These are phyloP conservation scores for Panurus biarmicus DNA, from an alignment of 2,113 vertebrate species.

Conservation along the genomic window DNA sequence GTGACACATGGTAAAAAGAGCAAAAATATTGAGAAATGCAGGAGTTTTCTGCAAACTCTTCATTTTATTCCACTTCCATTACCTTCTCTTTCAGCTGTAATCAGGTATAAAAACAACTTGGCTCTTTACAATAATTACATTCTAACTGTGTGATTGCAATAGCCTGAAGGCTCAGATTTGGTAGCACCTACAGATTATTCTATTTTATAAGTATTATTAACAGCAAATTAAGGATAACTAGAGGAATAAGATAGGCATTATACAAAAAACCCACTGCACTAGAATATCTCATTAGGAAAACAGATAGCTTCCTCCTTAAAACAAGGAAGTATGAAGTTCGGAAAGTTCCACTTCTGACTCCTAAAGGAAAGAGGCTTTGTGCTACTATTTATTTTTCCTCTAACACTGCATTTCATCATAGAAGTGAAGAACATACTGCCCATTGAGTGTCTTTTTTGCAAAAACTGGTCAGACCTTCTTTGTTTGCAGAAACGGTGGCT, in stretches of 20 bases:
- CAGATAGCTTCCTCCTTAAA: background rate
- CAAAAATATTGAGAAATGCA: background rate
- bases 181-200: constrained; percentile 28
- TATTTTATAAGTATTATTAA: constrained; percentile 44
- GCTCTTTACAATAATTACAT: constrained; percentile 30
- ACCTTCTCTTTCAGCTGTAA: background rate
- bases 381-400: background rate
- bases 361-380: background rate
- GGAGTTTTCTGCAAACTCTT: background rate
- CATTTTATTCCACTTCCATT: background rate
- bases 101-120: background rate
- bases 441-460: background rate
- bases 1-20: background rate
- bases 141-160: background rate
- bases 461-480: background rate
- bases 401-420: background rate
- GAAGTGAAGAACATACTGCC: background rate
- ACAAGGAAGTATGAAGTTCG: background rate
- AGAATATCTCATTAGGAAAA: background rate
- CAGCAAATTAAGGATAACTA: constrained; percentile 34
- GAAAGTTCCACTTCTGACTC: background rate
- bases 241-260: background rate
- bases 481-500: background rate
- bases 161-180: constrained; percentile 7
- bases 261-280: background rate